Evolutionary conservation across 1,140 invertebrate genomes (phyloP).

Genomic region (Homarus americanus): DNA sequence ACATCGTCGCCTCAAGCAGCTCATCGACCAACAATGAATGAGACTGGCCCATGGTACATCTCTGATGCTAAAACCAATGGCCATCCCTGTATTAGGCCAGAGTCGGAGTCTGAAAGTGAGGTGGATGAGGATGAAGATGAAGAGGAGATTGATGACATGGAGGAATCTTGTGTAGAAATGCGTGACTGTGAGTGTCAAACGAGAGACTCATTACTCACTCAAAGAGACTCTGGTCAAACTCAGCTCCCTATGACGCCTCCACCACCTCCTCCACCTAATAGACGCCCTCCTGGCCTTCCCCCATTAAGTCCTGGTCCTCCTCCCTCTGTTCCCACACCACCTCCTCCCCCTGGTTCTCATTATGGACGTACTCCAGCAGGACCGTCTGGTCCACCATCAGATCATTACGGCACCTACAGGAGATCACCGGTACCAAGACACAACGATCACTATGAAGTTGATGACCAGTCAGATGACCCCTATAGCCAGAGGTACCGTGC

Average conservation of each 20-base stretch:
- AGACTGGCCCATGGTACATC: constrained; percentile 78
- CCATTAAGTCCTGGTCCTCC: constrained; percentile 51
- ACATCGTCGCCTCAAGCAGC: constrained; percentile 56
- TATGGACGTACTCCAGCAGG: constrained; percentile 58
- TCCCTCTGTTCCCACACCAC: constrained; percentile 72
- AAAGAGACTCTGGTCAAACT: constrained; percentile 71
- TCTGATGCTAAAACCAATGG: constrained; percentile 79
- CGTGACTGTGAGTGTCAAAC: constrained; percentile 89
- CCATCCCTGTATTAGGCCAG: constrained; percentile 77
- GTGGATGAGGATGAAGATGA: constrained; percentile 75
- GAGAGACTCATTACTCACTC: constrained; percentile 85
- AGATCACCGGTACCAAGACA: constrained; percentile 48
- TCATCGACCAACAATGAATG: constrained; percentile 38
- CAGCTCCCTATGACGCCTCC: constrained; percentile 65
- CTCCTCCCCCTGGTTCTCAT: constrained; percentile 76
- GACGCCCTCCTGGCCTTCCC: constrained; percentile 71
- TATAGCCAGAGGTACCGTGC: constrained; percentile 77
- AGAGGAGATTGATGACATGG: constrained; percentile 75
- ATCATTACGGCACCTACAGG: constrained; percentile 59
- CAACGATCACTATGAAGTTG: constrained; percentile 63
- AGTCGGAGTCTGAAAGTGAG: constrained; percentile 73
- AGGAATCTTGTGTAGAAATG: constrained; percentile 81
- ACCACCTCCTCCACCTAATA: constrained; percentile 73
- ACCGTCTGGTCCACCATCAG: constrained; percentile 50
- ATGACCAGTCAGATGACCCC: constrained; percentile 75